Base-by-base conservation (phyloP, 64 coral and sea anemone species). In the Acropora yongei region DNA sequence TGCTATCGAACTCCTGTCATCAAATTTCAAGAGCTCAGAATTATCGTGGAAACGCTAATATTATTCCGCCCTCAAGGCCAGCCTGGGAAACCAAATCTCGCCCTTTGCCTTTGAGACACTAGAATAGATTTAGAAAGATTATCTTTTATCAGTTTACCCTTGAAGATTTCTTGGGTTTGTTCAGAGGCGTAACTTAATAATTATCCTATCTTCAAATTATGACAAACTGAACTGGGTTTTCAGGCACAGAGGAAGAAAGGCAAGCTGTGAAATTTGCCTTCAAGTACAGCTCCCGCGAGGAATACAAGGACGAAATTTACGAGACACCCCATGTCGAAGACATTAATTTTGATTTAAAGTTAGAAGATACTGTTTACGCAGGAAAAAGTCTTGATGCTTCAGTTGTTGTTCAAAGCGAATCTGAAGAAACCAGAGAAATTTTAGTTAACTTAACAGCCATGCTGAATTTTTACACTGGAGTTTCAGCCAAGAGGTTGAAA, bases 251-350 rank as follows among this genome's bases (percentile, higher is more conserved):
- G 18, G 72, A 86, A 80, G 90, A 96, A 50, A 60, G 95, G n/a
- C 1, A 69, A 6, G 95, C 90, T 17, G 66, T 92, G 17, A 17
- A 55, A 84, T 68, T 77, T 8, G 95, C 95, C 5, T 79, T 89
- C 42, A 80, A 78, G 49, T 92, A 73, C 19, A 90, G 95, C 49
- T 77, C 78, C 3, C 77, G 92, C 19, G 57, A 65, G 44, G 86
- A 93, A 19, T 53, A 93, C 57, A 68, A 93, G 4, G 80, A 93
- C 58, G 78, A 93, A 5, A 83, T 93, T 8, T 93, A 93, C 78
- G 6, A 48, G 3, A 4, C 6, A 41, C 5, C 16, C 8, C 14
- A 75, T 16, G 50, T 19, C 41, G 53, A 93, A n/a, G 92, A 93
- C 42, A 86, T 93, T 3, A 1, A 75, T 16, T 93, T 93, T 84